Base-by-base conservation (phyloP, 2,113 vertebrate species). In the Tautogolabrus adspersus region DNA sequence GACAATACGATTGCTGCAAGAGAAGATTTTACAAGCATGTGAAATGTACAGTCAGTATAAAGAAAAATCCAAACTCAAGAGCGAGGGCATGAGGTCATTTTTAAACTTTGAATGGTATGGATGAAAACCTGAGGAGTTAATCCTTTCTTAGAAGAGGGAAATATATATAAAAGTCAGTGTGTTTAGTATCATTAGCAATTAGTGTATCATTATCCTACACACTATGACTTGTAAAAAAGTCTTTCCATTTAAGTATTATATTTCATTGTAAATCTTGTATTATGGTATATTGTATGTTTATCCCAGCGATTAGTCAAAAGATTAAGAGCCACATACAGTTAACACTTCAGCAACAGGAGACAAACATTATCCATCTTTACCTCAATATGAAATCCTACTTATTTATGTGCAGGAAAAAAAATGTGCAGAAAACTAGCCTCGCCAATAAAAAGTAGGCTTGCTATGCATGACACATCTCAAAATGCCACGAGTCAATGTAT, bases 401-500 rank as follows among this genome's bases (percentile, higher is more conserved):
- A 62, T 34, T 46, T 7, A n/a, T 8, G 68, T 1, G 18, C 12
- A 44, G 5, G 42, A 40, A 63, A 22, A 34, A n/a, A 26, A 65
- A 58, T 19, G 2, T 56, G 56, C 21, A 44, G 22, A 3, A 11
- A 57, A 49, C 37, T 66, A 68, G 46, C 23, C 15, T 18, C 2
- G 22, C 16, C 52, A 67, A 74, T 19, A 54, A 79, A 71, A 75
- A 56, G 34, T 40, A 40, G 16, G 30, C 61, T 65, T 38, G 67
- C 38, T 75, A 81, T 86, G 83, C 81, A 65, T 3, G 34, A 73
- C 78, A 86, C 69, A 44, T 77, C 56, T 11, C 11, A 23, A 16
- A 3, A 72, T 54, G 68, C 65, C 38, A 62, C 61, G 55, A 82
- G 87, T 86, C 86, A 83, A 72, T 77, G 61, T 16, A 64, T 19